Base-by-base conservation (phyloP, 2,113 vertebrate species). In the Dromaius novaehollandiae region DNA sequence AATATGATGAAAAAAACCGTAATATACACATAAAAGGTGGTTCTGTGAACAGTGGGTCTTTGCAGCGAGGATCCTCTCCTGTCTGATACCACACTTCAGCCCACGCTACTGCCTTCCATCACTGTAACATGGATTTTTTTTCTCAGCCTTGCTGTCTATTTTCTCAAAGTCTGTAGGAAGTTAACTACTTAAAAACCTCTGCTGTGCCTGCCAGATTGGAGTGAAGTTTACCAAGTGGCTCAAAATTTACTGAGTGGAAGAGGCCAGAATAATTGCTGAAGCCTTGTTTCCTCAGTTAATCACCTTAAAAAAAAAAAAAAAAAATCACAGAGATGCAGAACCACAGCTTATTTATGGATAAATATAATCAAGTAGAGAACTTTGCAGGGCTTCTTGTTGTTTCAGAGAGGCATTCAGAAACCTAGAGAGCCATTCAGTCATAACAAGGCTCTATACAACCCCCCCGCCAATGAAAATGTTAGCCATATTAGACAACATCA, bases 51-150 rank as follows among this genome's bases (percentile, higher is more conserved):
- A 65, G 32, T 14, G 16, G 1, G 6, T 28, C 5, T 61, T 83
- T 74, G 21, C 21, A 69, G 42, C 11, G 13, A 81, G 10, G 19
- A 38, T 81, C 32, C 11, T 77, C 26, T 50, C 13, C 58, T 58
- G 30, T 9, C 15, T 28, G 17, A 55, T 90, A 68, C 4, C 7
- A 4, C 2, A 36, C n/a, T 7, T 61, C 48, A 88, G 16, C 32
- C 92, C 32, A 25, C 0, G 0, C 2, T 69, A 4, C 15, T 36
- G 13, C 28, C 7, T 86, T 18, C 6, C 5, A 8, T 50, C 76
- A 19, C 26, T 51, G 4, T 0, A 1, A 32, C 13, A 38, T 6
- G 73, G 21, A 74, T 5, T 3, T 56, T 36, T 56, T 40, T 56
- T 9, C 44, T 61, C 30, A n/a, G 21, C 1, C 88, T 74, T 77